phyloP scores from a whole-genome alignment of 2,797 vertebrate species.

The Threskiornis aethiopicus region DNA sequence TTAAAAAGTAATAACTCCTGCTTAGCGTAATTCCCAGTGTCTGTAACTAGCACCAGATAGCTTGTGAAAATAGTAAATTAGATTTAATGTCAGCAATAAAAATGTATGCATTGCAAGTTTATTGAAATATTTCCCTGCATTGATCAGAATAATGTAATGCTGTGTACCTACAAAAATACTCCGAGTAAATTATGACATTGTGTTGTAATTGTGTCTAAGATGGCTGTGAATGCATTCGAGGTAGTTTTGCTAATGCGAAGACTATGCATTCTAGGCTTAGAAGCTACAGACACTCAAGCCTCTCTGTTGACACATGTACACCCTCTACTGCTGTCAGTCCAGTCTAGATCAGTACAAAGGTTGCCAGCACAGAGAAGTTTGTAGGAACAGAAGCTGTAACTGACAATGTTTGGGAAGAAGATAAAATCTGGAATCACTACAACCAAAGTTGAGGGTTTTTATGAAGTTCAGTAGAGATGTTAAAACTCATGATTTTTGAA shows the following conservation, averaged over 20 bases:
- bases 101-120: not conserved
- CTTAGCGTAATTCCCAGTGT: not conserved
- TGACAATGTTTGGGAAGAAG: not conserved
- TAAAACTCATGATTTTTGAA: not conserved
- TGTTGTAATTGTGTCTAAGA: not conserved
- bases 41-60: not conserved
- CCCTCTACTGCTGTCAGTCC: not conserved
- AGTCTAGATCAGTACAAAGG: not conserved
- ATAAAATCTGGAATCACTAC: not conserved
- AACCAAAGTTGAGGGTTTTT: accelerated
- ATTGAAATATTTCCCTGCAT: not conserved
- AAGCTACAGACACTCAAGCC: not conserved
- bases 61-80: not conserved
- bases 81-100: not conserved
- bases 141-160: not conserved
- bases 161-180: not conserved
- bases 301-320: accelerated
- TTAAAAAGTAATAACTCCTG: not conserved
- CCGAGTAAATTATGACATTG: not conserved
- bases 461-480: not conserved
- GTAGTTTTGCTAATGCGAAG: not conserved
- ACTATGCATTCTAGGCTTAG: accelerated
- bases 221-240: not conserved
- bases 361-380: not conserved
- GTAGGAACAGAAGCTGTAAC: not conserved